Base-by-base conservation (phyloP, 2,797 vertebrate genomes). In the Eleutherodactylus coqui region DNA sequence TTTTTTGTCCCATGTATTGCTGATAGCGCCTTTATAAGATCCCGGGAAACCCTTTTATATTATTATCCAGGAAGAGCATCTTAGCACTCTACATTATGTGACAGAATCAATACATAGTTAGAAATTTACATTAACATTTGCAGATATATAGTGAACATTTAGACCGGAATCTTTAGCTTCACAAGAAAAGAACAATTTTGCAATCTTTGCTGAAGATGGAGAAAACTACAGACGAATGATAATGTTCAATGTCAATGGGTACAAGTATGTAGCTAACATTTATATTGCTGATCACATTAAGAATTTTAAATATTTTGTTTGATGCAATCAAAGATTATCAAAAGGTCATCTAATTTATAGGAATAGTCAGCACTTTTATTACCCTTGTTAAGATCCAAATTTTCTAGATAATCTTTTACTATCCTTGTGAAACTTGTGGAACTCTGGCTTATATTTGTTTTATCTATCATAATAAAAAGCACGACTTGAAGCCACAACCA, bases 321-420 rank as follows among this genome's bases (percentile, higher is more conserved):
- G 0, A 77, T 58, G 13, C 32, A 53, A 53, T 38, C 7, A 21
- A 53, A 32, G 29, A 77, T 77, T 36, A 77, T 76, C n/a, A 53
- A n/a, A 55, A 77, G 29, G 49, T 77, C 51, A 77, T 58, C 19
- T 21, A 7, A 4, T 55, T 77, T 77, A 77, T 55, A 13, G 75
- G 34, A 55, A 55, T 77, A 55, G 38, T 55, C 0, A 27, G 21
- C 55, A 55, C 1, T 24, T 77, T 76, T 36, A 76, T 53, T 53
- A 11, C 24, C 29, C 21, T 17, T 49, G 72, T 45, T 45, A 49
- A 75, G 41, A 75, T 49, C 27, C n/a, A 49, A 17, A 32, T 27
- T 49, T 75, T 5, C 6, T 53, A 32, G 27, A 75, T 36, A 76
- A 53, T 21, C 29, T 76, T n/a, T 47, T 76, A 76, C 19, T 76